Conservation (phyloP, 2,797 vertebrate genomes). For the Falco naumanni region DNA sequence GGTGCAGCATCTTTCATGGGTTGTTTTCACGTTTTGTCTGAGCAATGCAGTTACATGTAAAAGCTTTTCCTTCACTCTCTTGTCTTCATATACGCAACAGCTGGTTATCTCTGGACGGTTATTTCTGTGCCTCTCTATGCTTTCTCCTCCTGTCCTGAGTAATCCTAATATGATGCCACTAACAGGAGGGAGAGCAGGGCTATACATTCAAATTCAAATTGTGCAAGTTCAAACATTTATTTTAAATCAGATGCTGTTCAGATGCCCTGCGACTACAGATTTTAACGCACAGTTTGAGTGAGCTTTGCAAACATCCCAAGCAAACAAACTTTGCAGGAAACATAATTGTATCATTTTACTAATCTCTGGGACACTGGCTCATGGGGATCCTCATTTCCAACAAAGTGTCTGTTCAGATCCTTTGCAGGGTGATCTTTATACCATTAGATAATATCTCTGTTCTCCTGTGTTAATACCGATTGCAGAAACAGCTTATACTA, state of each 20-base stretch:
- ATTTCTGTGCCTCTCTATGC: neutral
- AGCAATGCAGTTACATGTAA: neutral
- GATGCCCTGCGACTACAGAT: neutral
- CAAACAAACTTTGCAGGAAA: constrained; percentile 12
- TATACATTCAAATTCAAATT: neutral
- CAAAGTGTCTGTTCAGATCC: neutral
- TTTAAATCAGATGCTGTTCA: neutral
- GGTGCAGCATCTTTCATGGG: neutral
- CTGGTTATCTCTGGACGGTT: neutral
- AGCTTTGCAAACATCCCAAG: constrained; percentile 9
- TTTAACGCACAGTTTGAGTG: neutral
- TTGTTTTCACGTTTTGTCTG: neutral
- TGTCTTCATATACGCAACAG: rapidly evolving
- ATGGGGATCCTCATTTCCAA: neutral
- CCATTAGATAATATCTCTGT: neutral
- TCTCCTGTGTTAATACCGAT: neutral
- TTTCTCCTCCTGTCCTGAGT: neutral
- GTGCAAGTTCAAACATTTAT: neutral
- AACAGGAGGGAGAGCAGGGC: neutral
- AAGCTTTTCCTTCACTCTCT: neutral
- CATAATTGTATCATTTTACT: neutral
- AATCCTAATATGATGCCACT: neutral
- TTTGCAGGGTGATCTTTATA: neutral
- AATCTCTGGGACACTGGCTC: neutral
- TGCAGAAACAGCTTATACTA: neutral